phyloP scores from a whole-genome alignment of 2,888 invertebrate genomes.

The Chrysotoxum bicinctum region DNA sequence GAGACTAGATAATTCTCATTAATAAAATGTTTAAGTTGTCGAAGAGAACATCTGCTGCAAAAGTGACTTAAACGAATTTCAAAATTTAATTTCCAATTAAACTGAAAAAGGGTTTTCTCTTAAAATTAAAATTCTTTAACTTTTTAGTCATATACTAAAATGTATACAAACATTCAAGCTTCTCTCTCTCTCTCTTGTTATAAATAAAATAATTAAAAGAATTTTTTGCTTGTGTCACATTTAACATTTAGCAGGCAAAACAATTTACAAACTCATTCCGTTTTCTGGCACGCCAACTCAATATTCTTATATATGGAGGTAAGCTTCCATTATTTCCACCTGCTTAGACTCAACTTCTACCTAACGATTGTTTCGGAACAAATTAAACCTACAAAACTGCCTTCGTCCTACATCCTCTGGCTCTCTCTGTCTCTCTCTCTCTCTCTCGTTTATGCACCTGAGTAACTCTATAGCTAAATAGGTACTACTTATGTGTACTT shows the following conservation, averaged over 20 bases:
- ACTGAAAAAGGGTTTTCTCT: no score
- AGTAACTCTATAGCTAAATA: background rate
- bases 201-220: background rate
- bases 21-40: no score
- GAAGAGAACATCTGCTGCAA: no score
- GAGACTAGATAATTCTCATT: no score
- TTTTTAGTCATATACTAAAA: no score
- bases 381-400: slow-evolving; percentile 35
- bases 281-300: slow-evolving; percentile 38
- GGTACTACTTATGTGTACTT: background rate
- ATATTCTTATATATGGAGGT: background rate
- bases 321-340: slow-evolving; percentile 54
- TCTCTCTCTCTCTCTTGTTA: no score
- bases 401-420: background rate
- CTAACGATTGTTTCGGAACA: slow-evolving; percentile 50
- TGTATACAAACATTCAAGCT: no score
- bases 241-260: slow-evolving; percentile 51
- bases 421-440: no score
- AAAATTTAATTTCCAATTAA: no score
- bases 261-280: slow-evolving; percentile 61
- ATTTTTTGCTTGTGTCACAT: slow-evolving; percentile 40
- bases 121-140: no score
- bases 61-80: no score
- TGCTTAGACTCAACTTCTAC: slow-evolving; percentile 54
- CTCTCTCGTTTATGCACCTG: background rate